Base-by-base conservation (phyloP, 2,113 vertebrate species). In the Diadophis punctatus region DNA sequence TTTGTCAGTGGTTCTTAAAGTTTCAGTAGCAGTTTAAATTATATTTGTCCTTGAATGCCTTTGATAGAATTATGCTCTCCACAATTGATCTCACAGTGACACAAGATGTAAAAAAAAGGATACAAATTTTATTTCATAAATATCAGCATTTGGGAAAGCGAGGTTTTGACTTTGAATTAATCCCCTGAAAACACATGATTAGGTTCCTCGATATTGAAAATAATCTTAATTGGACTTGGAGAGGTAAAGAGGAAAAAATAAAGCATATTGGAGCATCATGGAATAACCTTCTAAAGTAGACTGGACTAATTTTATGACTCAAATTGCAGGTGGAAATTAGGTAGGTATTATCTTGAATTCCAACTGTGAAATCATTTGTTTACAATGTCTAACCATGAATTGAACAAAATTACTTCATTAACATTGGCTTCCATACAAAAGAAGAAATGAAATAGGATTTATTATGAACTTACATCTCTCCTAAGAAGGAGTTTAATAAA, bases 41-140 rank as follows among this genome's bases (percentile, higher is more conserved):
- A 74, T 34, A 90, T 34, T n/a, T 94, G 74, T 30, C 88, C 46
- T 27, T 88, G 25, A 0, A 74, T 93, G 39, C 53, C 58, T 87
- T 11, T 2, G 3, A 39, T 0, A 0, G 56, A 91, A 0, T 52
- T 92, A 53, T 30, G 16, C 34, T 53, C 52, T 39, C 23, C 2
- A 20, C 7, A 14, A 5, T 52, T 39, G 14, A 53, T 87, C 9
- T 3, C 58, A 90, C 43, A 49, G 58, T 18, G 85, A 68, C 88
- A 0, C 87, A 58, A 46, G 22, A 85, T 46, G 20, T n/a, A 18
- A 53, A 51, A 51, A 53, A 27, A 49, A 27, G 52, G 22, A 58
- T 51, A 34, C 20, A 51, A 18, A 91, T 86, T 85, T 20, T n/a
- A n/a, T 63, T 89, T 91, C 63, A n/a, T 60, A 51, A 87, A 87